phyloP scores from a whole-genome alignment of 1,140 invertebrate genomes.

The Andricus grossulariae region DNA sequence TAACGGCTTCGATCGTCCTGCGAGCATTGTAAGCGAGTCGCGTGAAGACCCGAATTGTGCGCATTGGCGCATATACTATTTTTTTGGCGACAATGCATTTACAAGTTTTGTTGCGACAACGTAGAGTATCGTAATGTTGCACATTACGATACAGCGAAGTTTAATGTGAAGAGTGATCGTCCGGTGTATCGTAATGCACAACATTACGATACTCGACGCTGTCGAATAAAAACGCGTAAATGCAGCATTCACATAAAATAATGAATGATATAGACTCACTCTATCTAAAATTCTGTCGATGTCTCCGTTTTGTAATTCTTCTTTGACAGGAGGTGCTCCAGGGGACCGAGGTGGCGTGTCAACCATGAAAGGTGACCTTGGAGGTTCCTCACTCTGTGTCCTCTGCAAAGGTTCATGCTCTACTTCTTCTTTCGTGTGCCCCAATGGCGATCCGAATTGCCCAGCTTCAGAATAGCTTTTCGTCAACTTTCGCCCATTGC shows the following conservation, averaged over 20 bases:
- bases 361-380: conserved; percentile 81
- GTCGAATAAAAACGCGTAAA: neutral
- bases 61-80: too few relatives aligned
- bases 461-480: conserved; percentile 91
- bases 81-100: too few relatives aligned
- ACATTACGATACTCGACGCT: too few relatives aligned
- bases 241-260: neutral
- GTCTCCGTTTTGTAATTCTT: conserved; percentile 60
- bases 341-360: conserved; percentile 67
- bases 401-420: conserved; percentile 87
- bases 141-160: too few relatives aligned
- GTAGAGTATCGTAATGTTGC: too few relatives aligned
- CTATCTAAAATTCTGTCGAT: conserved; percentile 44
- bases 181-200: too few relatives aligned
- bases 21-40: too few relatives aligned
- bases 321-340: conserved; percentile 41
- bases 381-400: conserved; percentile 89
- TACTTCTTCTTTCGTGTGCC: conserved; percentile 62
- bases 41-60: too few relatives aligned
- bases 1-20: too few relatives aligned
- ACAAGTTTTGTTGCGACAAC: too few relatives aligned
- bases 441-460: conserved; percentile 73
- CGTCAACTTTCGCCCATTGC: conserved; percentile 83
- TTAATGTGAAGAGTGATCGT: too few relatives aligned
- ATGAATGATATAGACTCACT: conserved; percentile 27